Conservation (phyloP, 37 sponge, comb jelly and placozoan genomes). For the Halisarca cf. caerulea region DNA sequence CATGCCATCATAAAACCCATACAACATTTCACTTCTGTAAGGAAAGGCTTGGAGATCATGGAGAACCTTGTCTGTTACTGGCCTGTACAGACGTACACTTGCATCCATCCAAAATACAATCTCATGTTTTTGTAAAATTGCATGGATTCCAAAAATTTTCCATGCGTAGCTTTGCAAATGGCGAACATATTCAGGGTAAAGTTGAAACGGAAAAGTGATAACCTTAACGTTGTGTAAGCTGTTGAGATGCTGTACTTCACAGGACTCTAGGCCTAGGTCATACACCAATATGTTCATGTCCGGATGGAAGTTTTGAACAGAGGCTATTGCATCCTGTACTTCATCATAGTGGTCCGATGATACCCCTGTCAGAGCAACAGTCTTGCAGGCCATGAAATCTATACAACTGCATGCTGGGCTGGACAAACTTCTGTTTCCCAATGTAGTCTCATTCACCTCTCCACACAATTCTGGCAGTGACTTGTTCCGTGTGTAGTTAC, state of each 20-base stretch:
- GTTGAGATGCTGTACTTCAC: not conserved
- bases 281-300: slow-evolving; percentile 16
- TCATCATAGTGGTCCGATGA: slow-evolving; percentile 25
- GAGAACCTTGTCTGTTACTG: not conserved
- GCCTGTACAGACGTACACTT: slow-evolving; percentile 21
- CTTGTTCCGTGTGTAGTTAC: not conserved
- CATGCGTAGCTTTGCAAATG: slow-evolving; percentile 17
- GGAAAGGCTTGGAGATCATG: slow-evolving; percentile 14
- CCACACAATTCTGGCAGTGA: not conserved
- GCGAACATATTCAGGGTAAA: slow-evolving; percentile 21
- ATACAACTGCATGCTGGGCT: not conserved
- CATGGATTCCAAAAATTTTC: slow-evolving; percentile 13
- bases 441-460: not conserved
- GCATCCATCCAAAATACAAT: slow-evolving; percentile 38
- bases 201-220: slow-evolving; percentile 17
- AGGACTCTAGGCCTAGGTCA: slow-evolving; percentile 15
- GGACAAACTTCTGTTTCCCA: not conserved
- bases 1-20: slow-evolving; percentile 2
- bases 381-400: slow-evolving; percentile 25
- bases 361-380: slow-evolving; percentile 14
- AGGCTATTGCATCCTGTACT: slow-evolving; percentile 12
- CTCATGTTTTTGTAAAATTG: slow-evolving; percentile 15
- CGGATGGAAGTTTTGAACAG: slow-evolving; percentile 20
- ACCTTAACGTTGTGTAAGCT: slow-evolving; percentile 24
- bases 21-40: not conserved